Base-by-base conservation (phyloP, 2,888 invertebrate genomes). In the Thecocarcelia acutangulata region DNA sequence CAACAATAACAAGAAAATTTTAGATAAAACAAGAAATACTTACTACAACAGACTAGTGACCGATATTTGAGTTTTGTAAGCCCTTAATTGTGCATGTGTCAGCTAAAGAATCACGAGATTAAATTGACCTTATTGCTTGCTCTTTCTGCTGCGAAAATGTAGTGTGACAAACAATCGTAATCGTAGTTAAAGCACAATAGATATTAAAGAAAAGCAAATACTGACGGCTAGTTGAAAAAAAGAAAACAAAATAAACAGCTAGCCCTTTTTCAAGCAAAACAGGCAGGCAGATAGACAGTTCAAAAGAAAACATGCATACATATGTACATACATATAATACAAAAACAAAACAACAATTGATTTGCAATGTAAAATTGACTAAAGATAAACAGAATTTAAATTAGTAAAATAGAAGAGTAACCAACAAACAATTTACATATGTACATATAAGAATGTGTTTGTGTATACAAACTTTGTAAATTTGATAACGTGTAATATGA, bases 101-200 rank as follows among this genome's bases (percentile, higher is more conserved):
- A 64, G 77, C 58, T 19, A 66, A 75, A 68, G 61, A 73, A 75
- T 69, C 80, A 83, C 83, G 83, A 78, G 83, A 83, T 80, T 80
- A 78, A 83, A 78, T 78, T 79, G 84, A 83, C 84, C 84, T 84
- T 83, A 84, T 78, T 79, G 52, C 54, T 21, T 44, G 17, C 28
- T 13, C 19, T 8, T 46, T 15, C 48, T 13, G 48, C 17, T 17
- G 21, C 40, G 17, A 42, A 64, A 15, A 21, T 21, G 17, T 73
- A 50, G 66, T 66, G 48, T 44, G 50, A 70, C 56, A 17, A 63
- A 28, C 28, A 50, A 42, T 48, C 19, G 50, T 17, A 24, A 2
- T 24, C n/a, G n/a, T n/a, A n/a, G n/a, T 24, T 3, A 24, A 24
- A 24, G 24, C 24, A 24, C 2, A 58, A 59, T 46, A 54, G 19